A percentile compares a stretch with the other conserved stretches of the same genome.
phyloP scores from a whole-genome alignment of 35 echinoderm and acorn worm genomes.

The Acanthaster planci region DNA sequence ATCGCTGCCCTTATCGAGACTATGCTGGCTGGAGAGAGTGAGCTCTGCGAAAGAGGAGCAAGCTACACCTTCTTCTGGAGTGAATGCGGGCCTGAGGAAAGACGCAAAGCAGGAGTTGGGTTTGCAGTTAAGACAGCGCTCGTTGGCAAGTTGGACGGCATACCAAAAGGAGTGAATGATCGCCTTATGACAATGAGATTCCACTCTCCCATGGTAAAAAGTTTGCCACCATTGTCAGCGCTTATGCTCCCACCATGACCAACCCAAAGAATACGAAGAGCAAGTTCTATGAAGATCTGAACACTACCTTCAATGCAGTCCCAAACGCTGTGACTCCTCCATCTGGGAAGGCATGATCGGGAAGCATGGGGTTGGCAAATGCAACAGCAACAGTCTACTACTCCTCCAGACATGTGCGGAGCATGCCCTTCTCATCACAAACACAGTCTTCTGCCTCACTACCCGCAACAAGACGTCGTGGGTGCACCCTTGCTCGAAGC shows the following conservation, averaged over 20 bases:
- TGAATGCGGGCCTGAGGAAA: neutral
- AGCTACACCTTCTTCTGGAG: slow-evolving; percentile 39
- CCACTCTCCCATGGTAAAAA: neutral
- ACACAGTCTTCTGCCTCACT: slow-evolving; percentile 40
- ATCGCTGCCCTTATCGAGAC: neutral
- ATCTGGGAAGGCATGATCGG: slow-evolving; percentile 25
- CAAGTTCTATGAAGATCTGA: slow-evolving; percentile 33
- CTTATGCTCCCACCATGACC: slow-evolving; percentile 51
- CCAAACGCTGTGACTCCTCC: slow-evolving; percentile 27
- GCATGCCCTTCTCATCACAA: slow-evolving; percentile 40
- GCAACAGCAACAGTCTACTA: slow-evolving; percentile 45
- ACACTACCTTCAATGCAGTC: neutral
- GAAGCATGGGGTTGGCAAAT: slow-evolving; percentile 41
- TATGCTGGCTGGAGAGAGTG: neutral
- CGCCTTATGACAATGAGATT: slow-evolving; percentile 27
- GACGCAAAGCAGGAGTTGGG: slow-evolving; percentile 3
- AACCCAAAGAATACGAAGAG: slow-evolving; percentile 19
- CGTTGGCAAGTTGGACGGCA: neutral
- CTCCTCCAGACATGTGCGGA: slow-evolving; percentile 30
- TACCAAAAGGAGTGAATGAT: slow-evolving; percentile 26
- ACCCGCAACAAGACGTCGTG: slow-evolving; percentile 42
- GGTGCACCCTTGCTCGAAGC: slow-evolving; percentile 52
- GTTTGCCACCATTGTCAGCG: slow-evolving; percentile 35
- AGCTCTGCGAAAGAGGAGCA: neutral
- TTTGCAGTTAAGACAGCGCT: slow-evolving; percentile 10